Evolutionary conservation across 2,113 vertebrate genomes (phyloP).

Genomic region (Caloenas nicobarica): DNA sequence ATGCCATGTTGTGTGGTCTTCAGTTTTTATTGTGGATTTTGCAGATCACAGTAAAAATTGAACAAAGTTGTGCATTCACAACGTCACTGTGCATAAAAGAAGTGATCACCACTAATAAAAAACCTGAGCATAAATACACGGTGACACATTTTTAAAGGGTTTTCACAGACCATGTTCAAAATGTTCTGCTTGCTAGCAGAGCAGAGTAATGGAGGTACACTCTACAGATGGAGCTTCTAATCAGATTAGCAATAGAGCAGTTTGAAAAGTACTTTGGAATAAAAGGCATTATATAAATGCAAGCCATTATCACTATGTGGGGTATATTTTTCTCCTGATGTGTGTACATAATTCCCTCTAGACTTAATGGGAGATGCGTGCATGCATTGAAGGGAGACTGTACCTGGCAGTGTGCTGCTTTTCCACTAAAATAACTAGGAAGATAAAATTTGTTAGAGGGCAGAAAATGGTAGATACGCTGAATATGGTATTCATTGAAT

Average conservation of each 20-base stretch:
- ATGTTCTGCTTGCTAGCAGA: slow-evolving; percentile 21
- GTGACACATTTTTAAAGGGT: slow-evolving; percentile 19
- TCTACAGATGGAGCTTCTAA: slow-evolving; percentile 68
- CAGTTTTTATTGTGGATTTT: background rate
- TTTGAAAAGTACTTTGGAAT: slow-evolving; percentile 70
- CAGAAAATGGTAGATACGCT: slow-evolving; percentile 8
- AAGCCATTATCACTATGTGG: slow-evolving; percentile 70
- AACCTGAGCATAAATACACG: background rate
- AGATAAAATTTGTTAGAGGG: background rate
- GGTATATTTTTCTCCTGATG: slow-evolving; percentile 70
- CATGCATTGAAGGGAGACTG: slow-evolving; percentile 36
- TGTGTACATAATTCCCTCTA: slow-evolving; percentile 65
- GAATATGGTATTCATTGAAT: background rate
- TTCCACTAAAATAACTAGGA: background rate
- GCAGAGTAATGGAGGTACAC: slow-evolving; percentile 52
- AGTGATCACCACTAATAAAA: background rate
- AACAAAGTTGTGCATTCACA: background rate
- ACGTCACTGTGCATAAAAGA: background rate
- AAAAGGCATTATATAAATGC: slow-evolving; percentile 68
- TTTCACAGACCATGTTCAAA: slow-evolving; percentile 40
- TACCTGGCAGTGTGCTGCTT: slow-evolving; percentile 20
- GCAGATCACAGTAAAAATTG: background rate
- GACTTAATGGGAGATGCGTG: slow-evolving; percentile 62
- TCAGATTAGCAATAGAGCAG: slow-evolving; percentile 68
- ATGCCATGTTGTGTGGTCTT: background rate